phyloP scores from a whole-genome alignment of 2,113 vertebrate genomes.

The Podocnemis expansa region DNA sequence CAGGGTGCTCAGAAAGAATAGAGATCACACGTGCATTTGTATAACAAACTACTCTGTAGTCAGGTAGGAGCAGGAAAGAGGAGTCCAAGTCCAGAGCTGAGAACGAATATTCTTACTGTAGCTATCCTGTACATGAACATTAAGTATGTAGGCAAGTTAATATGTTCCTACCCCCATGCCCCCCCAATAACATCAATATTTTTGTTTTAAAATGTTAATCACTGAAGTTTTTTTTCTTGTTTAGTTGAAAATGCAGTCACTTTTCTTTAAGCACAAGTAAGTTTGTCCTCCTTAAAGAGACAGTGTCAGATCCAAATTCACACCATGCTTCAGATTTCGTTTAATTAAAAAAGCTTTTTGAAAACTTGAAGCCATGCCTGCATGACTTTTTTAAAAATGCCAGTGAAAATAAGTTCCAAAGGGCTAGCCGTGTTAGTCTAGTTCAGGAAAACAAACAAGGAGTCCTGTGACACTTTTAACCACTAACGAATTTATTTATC shows the following conservation, averaged over 20 bases:
- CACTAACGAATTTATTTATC: no score
- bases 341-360: not conserved
- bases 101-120: not conserved
- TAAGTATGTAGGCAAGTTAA: not conserved
- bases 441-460: no score
- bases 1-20: not conserved
- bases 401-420: no score
- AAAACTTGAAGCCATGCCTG: not conserved
- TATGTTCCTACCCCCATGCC: not conserved
- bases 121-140: not conserved
- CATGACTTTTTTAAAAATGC: not conserved
- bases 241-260: not conserved
- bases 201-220: not conserved
- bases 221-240: not conserved
- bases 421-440: no score
- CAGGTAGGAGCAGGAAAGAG: fast-evolving
- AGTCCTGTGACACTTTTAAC: no score
- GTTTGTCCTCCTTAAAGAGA: not conserved
- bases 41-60: not conserved
- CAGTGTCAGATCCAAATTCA: not conserved
- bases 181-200: not conserved
- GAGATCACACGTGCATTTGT: not conserved
- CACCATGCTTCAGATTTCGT: not conserved
- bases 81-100: not conserved
- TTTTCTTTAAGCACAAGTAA: not conserved